phyloP scores from a whole-genome alignment of 2,888 invertebrate species.

The Trissolcus brochymenae region DNA sequence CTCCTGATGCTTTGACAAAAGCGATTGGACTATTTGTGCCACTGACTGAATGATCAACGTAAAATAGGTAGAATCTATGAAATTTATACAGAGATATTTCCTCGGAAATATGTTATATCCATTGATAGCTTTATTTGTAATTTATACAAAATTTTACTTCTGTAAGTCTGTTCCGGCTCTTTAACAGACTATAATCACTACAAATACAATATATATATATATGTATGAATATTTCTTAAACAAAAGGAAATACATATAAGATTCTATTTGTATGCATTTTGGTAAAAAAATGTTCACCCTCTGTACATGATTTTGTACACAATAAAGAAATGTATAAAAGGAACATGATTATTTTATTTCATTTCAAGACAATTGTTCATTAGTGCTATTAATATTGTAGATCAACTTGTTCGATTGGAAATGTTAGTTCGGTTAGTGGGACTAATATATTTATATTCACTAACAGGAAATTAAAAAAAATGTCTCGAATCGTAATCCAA shows the following conservation, averaged over 20 bases:
- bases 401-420: no score
- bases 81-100: conserved; percentile 4
- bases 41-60: background rate
- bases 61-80: background rate
- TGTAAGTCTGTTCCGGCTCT: conserved; percentile 15
- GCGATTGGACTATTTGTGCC: background rate
- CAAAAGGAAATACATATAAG: conserved; percentile 20
- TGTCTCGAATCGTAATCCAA: no score
- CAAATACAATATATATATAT: conserved; percentile 22
- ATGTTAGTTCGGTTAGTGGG: no score
- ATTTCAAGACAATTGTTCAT: no score
- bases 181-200: conserved; percentile 16
- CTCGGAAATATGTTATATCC: background rate
- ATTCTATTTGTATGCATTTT: conserved; percentile 40
- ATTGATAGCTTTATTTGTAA: conserved; percentile 17
- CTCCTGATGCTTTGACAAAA: background rate
- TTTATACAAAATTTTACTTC: conserved; percentile 23
- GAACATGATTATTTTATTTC: no score
- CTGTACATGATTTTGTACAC: conserved; percentile 28
- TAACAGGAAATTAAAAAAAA: no score
- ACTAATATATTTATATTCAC: no score
- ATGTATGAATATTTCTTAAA: conserved; percentile 33
- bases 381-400: no score
- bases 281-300: conserved; percentile 9
- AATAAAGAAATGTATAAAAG: conserved; percentile 10